These are phyloP conservation scores for Drosophila orosa DNA, from an alignment of 1,140 invertebrate species.

Conservation along the genomic window DNA sequence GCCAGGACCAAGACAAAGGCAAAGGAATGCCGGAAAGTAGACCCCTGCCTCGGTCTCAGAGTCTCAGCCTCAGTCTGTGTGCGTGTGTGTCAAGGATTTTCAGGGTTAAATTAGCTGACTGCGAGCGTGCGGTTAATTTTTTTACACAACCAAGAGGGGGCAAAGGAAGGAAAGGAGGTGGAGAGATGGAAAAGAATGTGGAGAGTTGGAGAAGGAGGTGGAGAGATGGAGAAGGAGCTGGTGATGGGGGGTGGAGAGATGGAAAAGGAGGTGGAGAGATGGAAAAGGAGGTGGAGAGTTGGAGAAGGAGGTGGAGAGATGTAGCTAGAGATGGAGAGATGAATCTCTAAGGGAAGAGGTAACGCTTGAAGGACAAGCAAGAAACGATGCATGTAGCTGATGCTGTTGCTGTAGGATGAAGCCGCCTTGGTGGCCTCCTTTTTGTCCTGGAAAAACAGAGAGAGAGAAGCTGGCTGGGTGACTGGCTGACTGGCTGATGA, in stretches of 20 bases:
- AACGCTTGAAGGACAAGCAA: too few relatives aligned
- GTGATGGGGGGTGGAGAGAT: neutral
- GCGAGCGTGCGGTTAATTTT: conserved; percentile 74
- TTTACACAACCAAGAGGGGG: conserved; percentile 21
- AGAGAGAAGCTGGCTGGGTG: neutral
- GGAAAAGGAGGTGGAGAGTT: neutral
- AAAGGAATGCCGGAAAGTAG: neutral
- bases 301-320: neutral
- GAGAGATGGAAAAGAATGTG: neutral
- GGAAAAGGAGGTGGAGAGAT: neutral
- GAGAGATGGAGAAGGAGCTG: too few relatives aligned
- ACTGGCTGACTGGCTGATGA: conserved; percentile 35
- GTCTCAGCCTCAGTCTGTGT: too few relatives aligned
- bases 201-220: neutral
- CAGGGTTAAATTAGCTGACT: conserved; percentile 78
- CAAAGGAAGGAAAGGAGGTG: neutral
- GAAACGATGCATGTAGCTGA: neutral
- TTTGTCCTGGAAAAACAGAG: too few relatives aligned
- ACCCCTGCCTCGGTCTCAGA: neutral
- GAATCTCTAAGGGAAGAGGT: neutral
- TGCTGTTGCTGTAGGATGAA: conserved; percentile 1
- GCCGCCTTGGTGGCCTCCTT: neutral
- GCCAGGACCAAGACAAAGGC: conserved; percentile 26
- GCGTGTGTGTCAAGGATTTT: conserved; percentile 51
- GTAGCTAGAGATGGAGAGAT: neutral